These are phyloP conservation scores for Clarias fuscus DNA, from an alignment of 2,797 vertebrate genomes.

Conservation along the genomic window DNA sequence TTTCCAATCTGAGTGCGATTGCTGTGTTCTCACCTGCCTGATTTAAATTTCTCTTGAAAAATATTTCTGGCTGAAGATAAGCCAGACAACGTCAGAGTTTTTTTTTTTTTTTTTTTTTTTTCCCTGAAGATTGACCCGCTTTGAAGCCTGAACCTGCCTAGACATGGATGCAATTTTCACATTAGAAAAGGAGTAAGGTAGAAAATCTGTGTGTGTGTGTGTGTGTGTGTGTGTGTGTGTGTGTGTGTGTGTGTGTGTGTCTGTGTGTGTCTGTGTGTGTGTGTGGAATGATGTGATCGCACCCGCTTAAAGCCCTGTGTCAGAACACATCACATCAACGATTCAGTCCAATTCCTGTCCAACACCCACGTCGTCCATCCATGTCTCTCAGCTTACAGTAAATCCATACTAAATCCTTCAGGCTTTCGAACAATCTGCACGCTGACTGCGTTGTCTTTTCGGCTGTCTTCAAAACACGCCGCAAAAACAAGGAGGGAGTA, in stretches of 20 bases:
- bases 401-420: slow-evolving; percentile 40
- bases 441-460: neutral
- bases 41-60: neutral
- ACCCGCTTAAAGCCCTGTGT: slow-evolving; percentile 61
- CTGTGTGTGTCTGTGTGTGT: slow-evolving; percentile 13
- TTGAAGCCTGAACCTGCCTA: slow-evolving; percentile 51
- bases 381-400: slow-evolving; percentile 6
- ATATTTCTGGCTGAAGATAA: neutral
- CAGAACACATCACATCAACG: slow-evolving; percentile 67
- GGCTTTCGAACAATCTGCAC: slow-evolving; percentile 19
- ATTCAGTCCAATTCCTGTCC: slow-evolving; percentile 36
- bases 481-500: slow-evolving; percentile 5
- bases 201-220: slow-evolving; percentile 38
- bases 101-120: neutral
- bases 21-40: neutral
- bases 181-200: slow-evolving; percentile 51
- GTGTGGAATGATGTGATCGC: slow-evolving; percentile 58
- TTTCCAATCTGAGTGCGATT: too few species aligned
- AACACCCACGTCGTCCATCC: neutral
- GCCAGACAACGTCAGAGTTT: neutral
- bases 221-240: slow-evolving; percentile 26
- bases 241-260: neutral
- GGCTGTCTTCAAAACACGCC: neutral
- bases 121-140: neutral
- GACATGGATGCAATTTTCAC: slow-evolving; percentile 61